Conservation (phyloP, 64 coral and sea anemone genomes). For the Pachyseris speciosa region DNA sequence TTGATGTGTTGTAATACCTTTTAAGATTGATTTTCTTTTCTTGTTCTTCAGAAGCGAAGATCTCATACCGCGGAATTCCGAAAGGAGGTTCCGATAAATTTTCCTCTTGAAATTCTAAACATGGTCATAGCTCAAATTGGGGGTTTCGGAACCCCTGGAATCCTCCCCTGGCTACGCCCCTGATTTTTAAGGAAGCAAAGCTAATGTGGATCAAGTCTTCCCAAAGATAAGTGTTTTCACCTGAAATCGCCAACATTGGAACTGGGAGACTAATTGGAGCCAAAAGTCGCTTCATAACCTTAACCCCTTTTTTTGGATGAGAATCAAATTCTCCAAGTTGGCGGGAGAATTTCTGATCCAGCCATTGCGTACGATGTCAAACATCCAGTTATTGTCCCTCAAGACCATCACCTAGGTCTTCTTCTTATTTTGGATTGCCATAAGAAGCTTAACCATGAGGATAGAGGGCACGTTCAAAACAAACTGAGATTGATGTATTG, state of each 20-base stretch:
- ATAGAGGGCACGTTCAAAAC: conserved; percentile 15
- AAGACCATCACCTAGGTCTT: not conserved
- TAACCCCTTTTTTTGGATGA: not conserved
- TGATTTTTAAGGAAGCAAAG: conserved; percentile 32
- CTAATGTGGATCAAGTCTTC: not conserved
- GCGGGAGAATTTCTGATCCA: conserved; percentile 5
- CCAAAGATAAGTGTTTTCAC: not conserved
- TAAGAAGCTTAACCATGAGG: conserved; percentile 14
- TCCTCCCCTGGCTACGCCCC: too few species aligned
- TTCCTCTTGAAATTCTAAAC: too few species aligned
- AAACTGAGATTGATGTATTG: conserved; percentile 28
- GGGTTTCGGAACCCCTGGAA: too few species aligned
- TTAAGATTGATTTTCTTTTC: too few species aligned
- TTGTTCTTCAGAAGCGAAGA: too few species aligned
- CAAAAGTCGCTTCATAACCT: not conserved
- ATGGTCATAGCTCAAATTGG: too few species aligned
- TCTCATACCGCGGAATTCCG: too few species aligned
- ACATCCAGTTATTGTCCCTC: conserved; percentile 3
- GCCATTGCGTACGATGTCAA: conserved; percentile 1
- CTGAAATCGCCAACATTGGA: not conserved
- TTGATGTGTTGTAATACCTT: too few species aligned
- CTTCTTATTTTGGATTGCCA: conserved; percentile 34
- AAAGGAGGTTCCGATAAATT: too few species aligned
- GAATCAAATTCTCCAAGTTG: conserved; percentile 7
- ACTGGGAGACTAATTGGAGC: not conserved